phyloP scores from a whole-genome alignment of 1,140 invertebrate genomes.

The Trypoxylus dichotomus region DNA sequence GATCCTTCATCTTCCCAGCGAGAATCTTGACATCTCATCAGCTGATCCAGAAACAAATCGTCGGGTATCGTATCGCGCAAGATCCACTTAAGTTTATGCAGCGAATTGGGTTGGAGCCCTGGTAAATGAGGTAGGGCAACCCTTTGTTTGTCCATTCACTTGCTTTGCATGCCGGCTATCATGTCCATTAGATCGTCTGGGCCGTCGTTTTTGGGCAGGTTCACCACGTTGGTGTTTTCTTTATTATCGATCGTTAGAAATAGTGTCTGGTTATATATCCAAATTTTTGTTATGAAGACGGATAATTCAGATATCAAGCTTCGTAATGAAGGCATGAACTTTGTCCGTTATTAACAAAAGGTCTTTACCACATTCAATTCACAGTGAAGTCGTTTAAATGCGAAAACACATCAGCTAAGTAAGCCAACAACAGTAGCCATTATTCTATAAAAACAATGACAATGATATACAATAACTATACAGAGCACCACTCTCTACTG shows the following conservation, averaged over 20 bases:
- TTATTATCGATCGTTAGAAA: conserved; percentile 57
- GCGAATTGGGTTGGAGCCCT: conserved; percentile 45
- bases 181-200: conserved; percentile 72
- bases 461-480: too few species aligned
- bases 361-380: too few species aligned
- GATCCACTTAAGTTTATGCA: conserved; percentile 52
- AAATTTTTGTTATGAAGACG: too few species aligned
- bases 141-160: conserved; percentile 91
- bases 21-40: conserved; percentile 89
- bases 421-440: too few species aligned
- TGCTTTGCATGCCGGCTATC: conserved; percentile 88
- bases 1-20: conserved; percentile 92
- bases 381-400: too few species aligned
- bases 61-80: conserved; percentile 66
- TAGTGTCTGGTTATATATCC: too few species aligned
- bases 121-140: conserved; percentile 78
- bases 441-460: too few species aligned
- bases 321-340: too few species aligned
- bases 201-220: conserved; percentile 39
- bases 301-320: too few species aligned
- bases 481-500: too few species aligned
- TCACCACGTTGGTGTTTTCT: conserved; percentile 49
- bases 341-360: too few species aligned
- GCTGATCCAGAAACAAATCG: conserved; percentile 94
- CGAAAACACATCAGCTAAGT: too few species aligned